Evolutionary conservation across 1,140 invertebrate species (phyloP), one percentile per base, ranked within the genome.

Genomic region (Adelges cooleyi): DNA sequence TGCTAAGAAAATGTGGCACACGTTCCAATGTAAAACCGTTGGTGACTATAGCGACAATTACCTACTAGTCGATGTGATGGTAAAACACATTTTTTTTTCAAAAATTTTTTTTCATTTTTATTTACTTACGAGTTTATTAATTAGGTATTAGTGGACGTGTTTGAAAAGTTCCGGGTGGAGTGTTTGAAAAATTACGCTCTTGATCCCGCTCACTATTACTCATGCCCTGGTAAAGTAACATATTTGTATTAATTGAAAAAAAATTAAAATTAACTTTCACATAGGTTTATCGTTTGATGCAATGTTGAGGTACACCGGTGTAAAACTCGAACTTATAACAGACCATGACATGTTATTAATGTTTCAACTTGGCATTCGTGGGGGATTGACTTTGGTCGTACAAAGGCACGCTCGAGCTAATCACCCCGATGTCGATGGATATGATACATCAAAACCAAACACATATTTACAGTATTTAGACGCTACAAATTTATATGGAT

Each of bases 301-400:
- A 1, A 75, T 74, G 73, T 59, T 77, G 23, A 75, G 73, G 69
- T 65, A 59, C 15, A 77, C 75, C 5, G 59, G 72, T 54, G 67
- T 76, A 29, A 52, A 76, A 71, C 67, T 82, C 62, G 76, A 81
- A 68, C 65, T 80, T 13, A 52, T 81, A 9, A 75, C 70, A 18
- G 76, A 80, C 67, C 69, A 73, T 65, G 72, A 78, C 46, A 77
- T 73, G 70, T 51, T 74, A 33, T 65, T 73, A 40, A 73, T 76
- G 66, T 69, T 79, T 49, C 72, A 76, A 66, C 67, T 40, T 15
- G 68, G 66, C 17, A 70, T 73, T 18, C 22, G 72, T 33, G 72
- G 72, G 0, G 70, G 73, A 11, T 40, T 71, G 2, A 56, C 65
- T 10, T 75, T 67, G 75, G 74, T 68, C 69, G 67, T 56, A 72